Evolutionary conservation across 2,797 vertebrate genomes (phyloP).

Genomic region (Knipowitschia caucasica): DNA sequence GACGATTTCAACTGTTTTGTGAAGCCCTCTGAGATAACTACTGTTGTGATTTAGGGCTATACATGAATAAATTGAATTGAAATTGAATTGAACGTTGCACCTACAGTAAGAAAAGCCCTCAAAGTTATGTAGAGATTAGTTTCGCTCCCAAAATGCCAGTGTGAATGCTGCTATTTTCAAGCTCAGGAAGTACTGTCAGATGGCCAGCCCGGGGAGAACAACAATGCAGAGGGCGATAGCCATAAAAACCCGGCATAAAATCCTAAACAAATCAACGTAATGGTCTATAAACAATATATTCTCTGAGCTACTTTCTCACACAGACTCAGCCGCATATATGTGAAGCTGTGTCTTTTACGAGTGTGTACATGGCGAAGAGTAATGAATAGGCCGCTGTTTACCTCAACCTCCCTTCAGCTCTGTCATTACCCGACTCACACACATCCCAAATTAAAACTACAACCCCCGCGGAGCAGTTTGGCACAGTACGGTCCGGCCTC

Average conservation of each 20-base stretch:
- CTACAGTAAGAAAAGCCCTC: too few relatives aligned
- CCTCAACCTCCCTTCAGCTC: conserved; percentile 45
- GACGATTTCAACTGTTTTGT: too few relatives aligned
- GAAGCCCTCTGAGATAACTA: too few relatives aligned
- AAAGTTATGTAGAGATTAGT: too few relatives aligned
- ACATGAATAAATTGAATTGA: too few relatives aligned
- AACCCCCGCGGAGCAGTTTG: conserved; percentile 37
- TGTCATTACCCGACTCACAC: conserved; percentile 57
- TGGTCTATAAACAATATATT: conserved; percentile 21
- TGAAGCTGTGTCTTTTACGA: conserved; percentile 1
- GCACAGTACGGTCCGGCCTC: conserved; percentile 15
- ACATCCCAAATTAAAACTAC: conserved; percentile 63
- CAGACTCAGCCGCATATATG: conserved; percentile 7
- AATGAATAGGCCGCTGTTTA: conserved; percentile 55
- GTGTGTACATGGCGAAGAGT: conserved; percentile 15
- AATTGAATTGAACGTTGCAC: too few relatives aligned
- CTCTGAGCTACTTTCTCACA: background rate
- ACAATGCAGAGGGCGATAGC: conserved; percentile 19
- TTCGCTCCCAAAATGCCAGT: too few relatives aligned
- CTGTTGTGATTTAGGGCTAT: too few relatives aligned
- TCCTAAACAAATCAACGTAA: conserved; percentile 16
- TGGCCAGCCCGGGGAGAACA: conserved; percentile 51
- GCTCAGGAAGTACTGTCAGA: conserved; percentile 11
- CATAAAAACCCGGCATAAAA: conserved; percentile 6
- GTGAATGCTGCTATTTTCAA: too few relatives aligned